A percentile compares a stretch with the other conserved stretches of the same genome.
Evolutionary conservation across 2,797 vertebrate species (phyloP).

Genomic region (Sebastiscus tertius): DNA sequence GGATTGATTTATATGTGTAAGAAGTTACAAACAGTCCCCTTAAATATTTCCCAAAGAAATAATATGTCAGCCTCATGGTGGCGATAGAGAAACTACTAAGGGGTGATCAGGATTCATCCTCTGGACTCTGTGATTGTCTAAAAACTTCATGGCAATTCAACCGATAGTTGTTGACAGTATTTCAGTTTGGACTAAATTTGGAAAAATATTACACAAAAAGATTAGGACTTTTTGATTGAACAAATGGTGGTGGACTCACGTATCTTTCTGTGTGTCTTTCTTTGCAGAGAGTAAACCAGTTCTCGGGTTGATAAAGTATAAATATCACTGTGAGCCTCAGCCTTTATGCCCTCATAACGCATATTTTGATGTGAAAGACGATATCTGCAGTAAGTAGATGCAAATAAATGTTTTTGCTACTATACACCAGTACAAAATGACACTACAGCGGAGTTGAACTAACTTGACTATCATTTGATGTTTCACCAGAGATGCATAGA

Average conservation of each 20-base stretch:
- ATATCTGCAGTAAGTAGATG: constrained; percentile 34
- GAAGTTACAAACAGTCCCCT: background rate
- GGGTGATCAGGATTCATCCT: background rate
- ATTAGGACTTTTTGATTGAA: background rate
- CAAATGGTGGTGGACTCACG: background rate
- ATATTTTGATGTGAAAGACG: constrained; percentile 50
- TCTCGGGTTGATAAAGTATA: background rate
- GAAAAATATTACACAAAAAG: background rate
- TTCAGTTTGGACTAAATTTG: background rate
- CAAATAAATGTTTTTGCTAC: background rate
- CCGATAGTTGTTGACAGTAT: background rate
- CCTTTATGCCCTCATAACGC: constrained; percentile 35
- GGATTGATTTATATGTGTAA: no score
- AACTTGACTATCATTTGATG: constrained; percentile 12
- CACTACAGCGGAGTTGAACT: background rate
- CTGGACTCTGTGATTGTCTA: background rate
- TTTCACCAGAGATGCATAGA: constrained; percentile 2
- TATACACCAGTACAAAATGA: background rate
- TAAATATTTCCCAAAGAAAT: background rate
- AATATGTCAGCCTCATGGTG: background rate
- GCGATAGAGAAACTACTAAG: background rate
- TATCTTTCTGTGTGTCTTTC: background rate
- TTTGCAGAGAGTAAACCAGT: background rate
- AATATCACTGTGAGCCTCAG: constrained; percentile 56
- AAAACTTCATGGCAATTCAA: background rate